phyloP scores from a whole-genome alignment of 2,113 vertebrate species.

The Neopipo cinnamomea region DNA sequence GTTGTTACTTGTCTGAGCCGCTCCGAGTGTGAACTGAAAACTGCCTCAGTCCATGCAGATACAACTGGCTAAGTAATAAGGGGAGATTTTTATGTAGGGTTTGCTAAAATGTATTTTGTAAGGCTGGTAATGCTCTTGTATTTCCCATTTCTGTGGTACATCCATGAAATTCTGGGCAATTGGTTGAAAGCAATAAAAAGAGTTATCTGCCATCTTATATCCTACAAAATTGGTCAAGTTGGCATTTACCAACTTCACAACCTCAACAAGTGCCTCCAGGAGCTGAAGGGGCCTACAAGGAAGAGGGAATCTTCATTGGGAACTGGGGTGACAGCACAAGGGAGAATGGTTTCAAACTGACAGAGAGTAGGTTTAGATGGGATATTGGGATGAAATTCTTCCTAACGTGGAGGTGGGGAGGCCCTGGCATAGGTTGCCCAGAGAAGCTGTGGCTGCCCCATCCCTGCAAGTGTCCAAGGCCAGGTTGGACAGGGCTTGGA shows the following conservation, averaged over 20 bases:
- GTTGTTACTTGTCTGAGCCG: background rate
- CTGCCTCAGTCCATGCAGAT: background rate
- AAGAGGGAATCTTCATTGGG: background rate
- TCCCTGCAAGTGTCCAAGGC: background rate
- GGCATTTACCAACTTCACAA: no score
- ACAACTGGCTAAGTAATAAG: background rate
- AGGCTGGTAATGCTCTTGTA: background rate
- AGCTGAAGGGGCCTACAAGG: background rate
- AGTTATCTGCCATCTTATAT: background rate
- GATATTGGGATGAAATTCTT: background rate
- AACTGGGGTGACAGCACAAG: background rate
- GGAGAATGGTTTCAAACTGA: background rate
- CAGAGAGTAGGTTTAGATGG: background rate
- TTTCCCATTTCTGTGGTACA: background rate
- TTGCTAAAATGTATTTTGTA: background rate
- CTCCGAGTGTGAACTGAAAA: background rate
- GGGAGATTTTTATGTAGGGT: background rate
- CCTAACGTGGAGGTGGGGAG: background rate
- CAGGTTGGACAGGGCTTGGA: background rate
- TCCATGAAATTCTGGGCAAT: background rate
- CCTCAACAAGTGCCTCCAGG: background rate
- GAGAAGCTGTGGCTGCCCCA: background rate
- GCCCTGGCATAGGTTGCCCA: background rate
- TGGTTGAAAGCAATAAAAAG: background rate
- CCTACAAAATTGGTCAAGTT: background rate